Base-by-base conservation (phyloP, 2,113 vertebrate genomes). In the Fukomys damarensis region DNA sequence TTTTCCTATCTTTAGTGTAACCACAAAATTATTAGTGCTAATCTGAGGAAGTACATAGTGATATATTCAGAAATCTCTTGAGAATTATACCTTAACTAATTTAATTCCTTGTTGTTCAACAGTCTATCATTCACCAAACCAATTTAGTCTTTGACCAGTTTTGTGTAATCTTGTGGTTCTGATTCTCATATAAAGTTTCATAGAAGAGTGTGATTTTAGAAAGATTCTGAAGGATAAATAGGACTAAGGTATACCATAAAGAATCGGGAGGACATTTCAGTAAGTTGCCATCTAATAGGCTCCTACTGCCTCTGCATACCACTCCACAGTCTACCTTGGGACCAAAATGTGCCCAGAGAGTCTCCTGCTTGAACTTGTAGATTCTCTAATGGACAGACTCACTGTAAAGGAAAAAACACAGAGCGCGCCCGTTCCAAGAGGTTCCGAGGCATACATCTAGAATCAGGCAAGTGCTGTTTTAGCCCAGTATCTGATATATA, bases 41-140 rank as follows among this genome's bases (percentile, higher is more conserved):
- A 90, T 87, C 77, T 41, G 65, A 86, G 74, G 82, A 77, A 70
- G 26, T 26, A 58, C 28, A 68, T 38, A 52, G 59, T 80, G 82
- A 79, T 28, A 49, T 10, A 54, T 8, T 94, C 16, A 87, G 65
- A 94, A 91, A 81, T 81, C 26, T 81, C 63, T 46, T 74, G 58
- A 86, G 76, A 84, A 91, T 88, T 81, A 38, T 58, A 59, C 14
- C 11, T 80, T 68, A 77, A 90, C 80, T 86, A 65, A 93, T 76
- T 84, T 89, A 89, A 93, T 89, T 84, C 43, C 56, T 94, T 88
- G 46, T 72, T 61, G 84, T 88, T 68, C 93, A 66, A 88, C 19
- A 89, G 22, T 79, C 49, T 79, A 14, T 59, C 32, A 79, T n/a
- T 91, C 66, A 84, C 49, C 84, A 95, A 82, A 79, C 7, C 30